Evolutionary conservation across 2,797 vertebrate genomes (phyloP), one percentile per base, ranked within the genome.

Genomic region (Pogoniulus pusillus): DNA sequence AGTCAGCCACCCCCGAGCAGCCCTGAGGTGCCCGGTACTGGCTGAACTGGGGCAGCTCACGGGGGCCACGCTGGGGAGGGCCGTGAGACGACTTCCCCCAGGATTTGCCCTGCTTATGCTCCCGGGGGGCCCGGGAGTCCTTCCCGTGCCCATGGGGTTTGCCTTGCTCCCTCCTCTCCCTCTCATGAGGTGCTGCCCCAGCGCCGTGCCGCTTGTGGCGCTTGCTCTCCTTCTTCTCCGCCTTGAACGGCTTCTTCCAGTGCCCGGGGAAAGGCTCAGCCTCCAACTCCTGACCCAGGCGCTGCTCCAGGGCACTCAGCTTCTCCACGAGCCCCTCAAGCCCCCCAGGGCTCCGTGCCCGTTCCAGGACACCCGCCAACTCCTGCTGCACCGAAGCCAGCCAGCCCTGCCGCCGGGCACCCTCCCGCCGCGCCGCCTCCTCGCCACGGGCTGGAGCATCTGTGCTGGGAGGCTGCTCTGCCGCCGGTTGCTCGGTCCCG

Each of bases 1-100:
- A 99, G 37, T 96, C 96, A 0, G 95, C 70, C 62, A 97, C 68
- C 0, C 98, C 97, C 0, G 86, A 45, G 58, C 99, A 99, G 41
- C 96, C 96, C 62, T 96, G 97, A 0, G 96, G 97, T 0, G 97
- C 90, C 17, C 94, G 97, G 80, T 97, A 97, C 64, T 78, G 97
- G 85, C 94, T 97, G 59, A 97, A 60, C 11, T 7, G 45, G 9
- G 96, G 91, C 51, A 85, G 75, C 37, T 93, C 91, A 60, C 14
- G 96, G 55, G 75, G 87, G 24, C 71, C 29, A 2, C 16, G 93
- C 35, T 79, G 85, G 22, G 55, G 64, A 30, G 47, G 14, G 5
- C 70, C 17, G 10, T 18, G 70, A 19, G 64, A 37, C 0, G 6
- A 16, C 18, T 93, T 89, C 8, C 80, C 89, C 81, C 91, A 92